Evolutionary conservation across 2,888 invertebrate species (phyloP).

Genomic region (Scaptomyza reducta): DNA sequence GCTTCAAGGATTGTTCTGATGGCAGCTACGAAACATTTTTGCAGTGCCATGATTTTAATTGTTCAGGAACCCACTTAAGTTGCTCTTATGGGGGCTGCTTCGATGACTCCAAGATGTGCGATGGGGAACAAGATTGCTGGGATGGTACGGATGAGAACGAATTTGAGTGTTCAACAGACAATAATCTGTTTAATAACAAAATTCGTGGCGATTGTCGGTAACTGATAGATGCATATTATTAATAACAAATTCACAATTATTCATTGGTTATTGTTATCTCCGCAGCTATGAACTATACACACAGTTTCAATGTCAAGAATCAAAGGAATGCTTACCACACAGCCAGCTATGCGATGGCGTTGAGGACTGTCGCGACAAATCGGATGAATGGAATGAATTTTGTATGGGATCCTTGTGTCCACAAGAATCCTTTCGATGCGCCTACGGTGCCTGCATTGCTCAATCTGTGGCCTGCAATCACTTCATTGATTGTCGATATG

Average conservation of each 20-base stretch:
- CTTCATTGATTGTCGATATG: conserved; percentile 31
- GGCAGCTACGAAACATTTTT: conserved; percentile 41
- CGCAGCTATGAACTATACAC: neutral
- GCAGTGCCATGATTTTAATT: conserved; percentile 16
- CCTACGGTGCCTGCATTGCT: conserved; percentile 68
- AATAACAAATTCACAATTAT: neutral
- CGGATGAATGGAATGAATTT: conserved; percentile 68
- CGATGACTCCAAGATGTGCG: neutral
- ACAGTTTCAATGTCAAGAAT: conserved; percentile 20
- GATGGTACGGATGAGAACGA: conserved; percentile 36
- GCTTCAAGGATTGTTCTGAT: conserved; percentile 23
- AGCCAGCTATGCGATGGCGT: conserved; percentile 21
- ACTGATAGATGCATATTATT: neutral
- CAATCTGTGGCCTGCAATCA: conserved; percentile 27
- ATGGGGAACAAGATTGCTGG: conserved; percentile 28
- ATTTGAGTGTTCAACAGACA: neutral
- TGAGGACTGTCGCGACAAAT: conserved; percentile 65
- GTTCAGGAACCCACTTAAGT: neutral
- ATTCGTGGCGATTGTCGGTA: conserved; percentile 9
- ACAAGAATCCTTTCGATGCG: conserved; percentile 73
- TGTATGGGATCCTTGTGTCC: conserved; percentile 55
- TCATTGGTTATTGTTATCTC: neutral
- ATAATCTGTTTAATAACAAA: rapidly evolving
- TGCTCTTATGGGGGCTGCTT: conserved; percentile 44
- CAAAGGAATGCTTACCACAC: conserved; percentile 15